Conservation (phyloP, 2,113 vertebrate genomes). For the Bos indicus region DNA sequence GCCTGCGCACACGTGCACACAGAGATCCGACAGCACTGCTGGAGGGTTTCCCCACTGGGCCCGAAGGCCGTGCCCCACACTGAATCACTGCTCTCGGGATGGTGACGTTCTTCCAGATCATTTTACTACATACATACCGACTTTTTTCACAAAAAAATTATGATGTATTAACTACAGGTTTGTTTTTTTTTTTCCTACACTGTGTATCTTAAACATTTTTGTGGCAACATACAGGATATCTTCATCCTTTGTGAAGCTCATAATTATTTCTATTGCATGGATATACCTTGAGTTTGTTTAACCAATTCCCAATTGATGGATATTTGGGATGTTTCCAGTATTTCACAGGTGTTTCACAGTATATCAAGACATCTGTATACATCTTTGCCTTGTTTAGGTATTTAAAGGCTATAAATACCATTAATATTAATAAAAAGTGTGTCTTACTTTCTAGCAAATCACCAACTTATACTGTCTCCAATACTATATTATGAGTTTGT, state of each 20-base stretch:
- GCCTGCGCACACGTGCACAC: accelerated
- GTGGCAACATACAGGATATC: neutral
- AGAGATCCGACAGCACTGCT: neutral
- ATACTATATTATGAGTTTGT: neutral
- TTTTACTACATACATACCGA: neutral
- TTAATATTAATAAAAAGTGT: neutral
- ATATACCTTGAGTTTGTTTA: neutral
- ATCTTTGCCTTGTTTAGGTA: neutral
- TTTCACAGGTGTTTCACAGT: neutral
- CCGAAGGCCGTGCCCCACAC: neutral
- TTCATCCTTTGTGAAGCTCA: neutral
- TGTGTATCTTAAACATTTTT: neutral
- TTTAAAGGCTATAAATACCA: neutral
- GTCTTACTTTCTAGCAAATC: neutral
- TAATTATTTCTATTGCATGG: neutral
- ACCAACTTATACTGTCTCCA: neutral
- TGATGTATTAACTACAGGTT: neutral
- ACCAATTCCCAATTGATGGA: neutral
- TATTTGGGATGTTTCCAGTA: neutral
- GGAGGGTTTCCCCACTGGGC: neutral
- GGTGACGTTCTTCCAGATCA: neutral
- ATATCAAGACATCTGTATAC: neutral
- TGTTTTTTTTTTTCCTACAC: neutral
- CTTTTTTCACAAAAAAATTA: neutral
- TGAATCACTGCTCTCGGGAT: neutral